phyloP scores from a whole-genome alignment of 2,113 vertebrate species.

The Cynocephalus volans region DNA sequence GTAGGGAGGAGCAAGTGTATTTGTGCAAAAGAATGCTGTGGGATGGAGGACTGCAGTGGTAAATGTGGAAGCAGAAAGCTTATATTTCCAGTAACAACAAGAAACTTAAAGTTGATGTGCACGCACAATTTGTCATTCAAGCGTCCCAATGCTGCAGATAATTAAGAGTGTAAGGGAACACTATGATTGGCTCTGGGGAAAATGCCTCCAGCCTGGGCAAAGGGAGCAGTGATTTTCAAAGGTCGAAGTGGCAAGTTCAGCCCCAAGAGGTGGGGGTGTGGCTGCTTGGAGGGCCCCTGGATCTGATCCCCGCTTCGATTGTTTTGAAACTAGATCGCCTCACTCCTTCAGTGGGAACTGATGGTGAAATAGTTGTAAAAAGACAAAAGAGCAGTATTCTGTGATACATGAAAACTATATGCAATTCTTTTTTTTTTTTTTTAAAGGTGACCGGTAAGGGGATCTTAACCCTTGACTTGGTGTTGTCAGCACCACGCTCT shows the following conservation, averaged over 20 bases:
- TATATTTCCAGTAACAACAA: background rate
- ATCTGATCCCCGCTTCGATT: background rate
- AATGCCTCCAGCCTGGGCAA: accelerated
- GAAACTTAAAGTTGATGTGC: no score
- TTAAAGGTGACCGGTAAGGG: no score
- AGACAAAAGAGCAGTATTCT: background rate
- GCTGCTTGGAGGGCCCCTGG: background rate
- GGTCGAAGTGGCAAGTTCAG: background rate
- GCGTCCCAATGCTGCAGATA: background rate
- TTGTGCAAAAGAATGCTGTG: background rate
- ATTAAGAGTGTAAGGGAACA: background rate
- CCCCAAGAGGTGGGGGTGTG: no score
- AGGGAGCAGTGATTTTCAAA: background rate
- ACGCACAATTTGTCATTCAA: accelerated
- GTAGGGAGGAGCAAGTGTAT: background rate
- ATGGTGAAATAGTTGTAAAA: background rate
- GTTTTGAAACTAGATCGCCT: background rate
- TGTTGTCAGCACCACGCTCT: no score
- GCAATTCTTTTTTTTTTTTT: background rate
- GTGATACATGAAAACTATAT: no score
- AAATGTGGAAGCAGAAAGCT: background rate
- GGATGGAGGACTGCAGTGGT: background rate
- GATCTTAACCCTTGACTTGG: no score
- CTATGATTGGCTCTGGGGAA: background rate
- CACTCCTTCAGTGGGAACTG: no score